Base-by-base conservation (phyloP, 1,140 invertebrate species). In the Pemphigus obesinymphae region DNA sequence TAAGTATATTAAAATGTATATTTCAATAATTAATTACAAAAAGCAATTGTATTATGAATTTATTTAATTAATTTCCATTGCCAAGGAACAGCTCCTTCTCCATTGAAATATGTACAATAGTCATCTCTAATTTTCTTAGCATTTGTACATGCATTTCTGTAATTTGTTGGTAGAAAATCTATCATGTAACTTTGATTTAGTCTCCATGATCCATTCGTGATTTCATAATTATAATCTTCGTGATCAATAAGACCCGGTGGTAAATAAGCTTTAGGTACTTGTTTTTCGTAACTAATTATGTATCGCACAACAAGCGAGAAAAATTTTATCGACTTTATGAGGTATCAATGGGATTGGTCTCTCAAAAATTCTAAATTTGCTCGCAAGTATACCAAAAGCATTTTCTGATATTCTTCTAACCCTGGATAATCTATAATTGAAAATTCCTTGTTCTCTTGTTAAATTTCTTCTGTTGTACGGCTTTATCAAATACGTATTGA, bases 331-430 rank as follows among this genome's bases (percentile, higher is more conserved):
- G 37, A 84, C 85, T 43, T 84, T 86, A 81, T 85, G 82, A 82
- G 85, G 82, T 73, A 84, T 84, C 29, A 85, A 78, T 82, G 87
- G 84, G 17, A 80, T 80, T 43, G 31, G 84, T 37, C 66, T 85
- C 83, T 83, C 63, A 58, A 88, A 87, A 58, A 89, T 86, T 84
- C 87, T 84, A 84, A 87, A 89, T 80, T 86, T 85, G 23, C 85
- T 84, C n/a, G n/a, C n/a, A n/a, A n/a, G 82, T 75, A 88, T 87
- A 1, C 87, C 87, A 85, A 88, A 89, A 11, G 85, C 84, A n/a
- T 88, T 88, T 84, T 89, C 87, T 11, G 88, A 84, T 26, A 86
- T 85, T 70, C 86, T 66, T 70, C 85, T 75, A 45, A 85, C 85
- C 53, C 85, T 55, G n/a, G 82, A 83, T 43, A 85, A 82, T 68